A percentile compares a stretch with the other conserved stretches of the same genome.
phyloP scores from a whole-genome alignment of 2,888 invertebrate genomes.

The Hecatera dysodea region DNA sequence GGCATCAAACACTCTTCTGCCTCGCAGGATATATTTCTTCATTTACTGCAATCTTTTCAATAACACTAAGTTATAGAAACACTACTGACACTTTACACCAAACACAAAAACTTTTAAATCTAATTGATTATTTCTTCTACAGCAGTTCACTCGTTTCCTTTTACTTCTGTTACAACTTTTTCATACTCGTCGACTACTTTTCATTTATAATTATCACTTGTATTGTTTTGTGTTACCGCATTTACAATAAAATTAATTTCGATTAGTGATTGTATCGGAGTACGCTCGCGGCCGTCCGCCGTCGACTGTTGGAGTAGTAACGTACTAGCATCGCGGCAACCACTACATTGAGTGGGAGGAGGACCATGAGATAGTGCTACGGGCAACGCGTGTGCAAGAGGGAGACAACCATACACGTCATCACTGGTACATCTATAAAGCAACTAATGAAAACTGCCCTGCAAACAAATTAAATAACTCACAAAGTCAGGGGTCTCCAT shows the following conservation, averaged over 20 bases:
- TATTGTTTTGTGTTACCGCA: slow-evolving; percentile 71
- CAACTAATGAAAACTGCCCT: slow-evolving; percentile 82
- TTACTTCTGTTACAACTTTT: slow-evolving; percentile 47
- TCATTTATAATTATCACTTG: slow-evolving; percentile 70
- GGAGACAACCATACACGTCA: slow-evolving; percentile 78
- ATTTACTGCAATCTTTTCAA: slow-evolving; percentile 76
- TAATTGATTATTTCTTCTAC: slow-evolving; percentile 58
- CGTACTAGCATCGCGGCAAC: slow-evolving; percentile 80
- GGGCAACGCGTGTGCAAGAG: slow-evolving; percentile 68
- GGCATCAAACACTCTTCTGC: slow-evolving; percentile 84
- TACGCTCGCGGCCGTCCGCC: slow-evolving; percentile 85
- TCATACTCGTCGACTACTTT: slow-evolving; percentile 56
- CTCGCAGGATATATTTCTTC: slow-evolving; percentile 74
- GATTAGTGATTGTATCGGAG: slow-evolving; percentile 70
- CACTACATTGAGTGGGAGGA: slow-evolving; percentile 84
- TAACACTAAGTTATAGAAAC: slow-evolving; percentile 78
- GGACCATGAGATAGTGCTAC: slow-evolving; percentile 79
- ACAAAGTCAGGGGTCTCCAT: slow-evolving; percentile 70
- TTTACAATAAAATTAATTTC: slow-evolving; percentile 70
- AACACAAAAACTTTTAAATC: slow-evolving; percentile 81
- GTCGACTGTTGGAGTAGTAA: slow-evolving; percentile 85
- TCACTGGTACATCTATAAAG: slow-evolving; percentile 82
- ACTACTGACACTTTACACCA: slow-evolving; percentile 83
- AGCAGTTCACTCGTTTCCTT: slow-evolving; percentile 50
- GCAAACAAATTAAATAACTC: slow-evolving; percentile 75